A percentile compares a stretch with the other conserved stretches of the same genome.
phyloP scores from a whole-genome alignment of 2,888 invertebrate genomes.

The Drepanosiphum platanoidis region DNA sequence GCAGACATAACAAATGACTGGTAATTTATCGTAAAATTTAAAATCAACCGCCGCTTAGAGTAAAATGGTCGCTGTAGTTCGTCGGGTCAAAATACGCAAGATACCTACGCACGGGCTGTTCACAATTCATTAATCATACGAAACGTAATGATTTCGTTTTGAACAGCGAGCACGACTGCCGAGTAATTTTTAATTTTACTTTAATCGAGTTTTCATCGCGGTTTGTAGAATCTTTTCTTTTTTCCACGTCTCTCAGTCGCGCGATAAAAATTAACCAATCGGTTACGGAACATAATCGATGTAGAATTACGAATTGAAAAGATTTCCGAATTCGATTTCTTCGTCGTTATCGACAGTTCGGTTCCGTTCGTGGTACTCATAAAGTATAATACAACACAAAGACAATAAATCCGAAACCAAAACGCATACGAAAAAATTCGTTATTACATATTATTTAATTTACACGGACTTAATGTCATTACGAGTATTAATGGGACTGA shows the following conservation, averaged over 20 bases:
- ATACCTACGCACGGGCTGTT: slow-evolving; percentile 18
- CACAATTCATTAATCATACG: slow-evolving; percentile 9
- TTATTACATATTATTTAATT: slow-evolving; percentile 10
- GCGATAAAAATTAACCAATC: neutral
- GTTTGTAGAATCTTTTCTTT: no score
- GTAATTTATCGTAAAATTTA: slow-evolving; percentile 32
- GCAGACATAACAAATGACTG: slow-evolving; percentile 1
- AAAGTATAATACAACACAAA: no score
- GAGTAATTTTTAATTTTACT: neutral
- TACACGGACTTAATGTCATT: neutral
- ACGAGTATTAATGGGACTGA: neutral
- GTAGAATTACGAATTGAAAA: neutral
- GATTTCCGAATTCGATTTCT: neutral
- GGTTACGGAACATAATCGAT: no score
- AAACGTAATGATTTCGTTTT: neutral
- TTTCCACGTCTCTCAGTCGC: no score
- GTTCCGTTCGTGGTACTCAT: no score
- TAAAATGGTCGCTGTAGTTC: neutral
- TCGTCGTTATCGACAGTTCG: neutral
- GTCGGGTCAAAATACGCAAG: slow-evolving; percentile 29
- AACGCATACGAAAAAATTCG: no score
- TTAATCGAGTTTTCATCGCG: neutral
- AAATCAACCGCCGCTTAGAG: neutral
- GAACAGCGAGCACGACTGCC: neutral
- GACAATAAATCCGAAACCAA: no score